A percentile compares a stretch with the other conserved stretches of the same genome.
These are phyloP conservation scores for Phragmatobia fuliginosa DNA, from an alignment of 2,888 invertebrate species.

Conservation along the genomic window DNA sequence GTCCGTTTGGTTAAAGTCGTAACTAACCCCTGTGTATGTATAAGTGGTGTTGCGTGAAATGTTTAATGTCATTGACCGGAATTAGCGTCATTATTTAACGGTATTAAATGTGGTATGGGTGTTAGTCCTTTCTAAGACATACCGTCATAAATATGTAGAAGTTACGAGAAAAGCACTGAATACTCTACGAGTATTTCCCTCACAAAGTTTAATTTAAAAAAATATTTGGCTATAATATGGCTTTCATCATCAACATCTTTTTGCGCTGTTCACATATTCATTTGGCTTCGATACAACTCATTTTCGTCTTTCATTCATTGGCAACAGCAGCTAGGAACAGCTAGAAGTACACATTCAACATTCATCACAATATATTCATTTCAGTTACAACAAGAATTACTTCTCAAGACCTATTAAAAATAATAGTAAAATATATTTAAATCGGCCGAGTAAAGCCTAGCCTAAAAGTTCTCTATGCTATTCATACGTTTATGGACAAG, in stretches of 20 bases:
- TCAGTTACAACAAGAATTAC: too few relatives aligned
- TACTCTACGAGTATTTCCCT: neutral
- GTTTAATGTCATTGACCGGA: constrained; percentile 66
- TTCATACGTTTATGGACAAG: too few relatives aligned
- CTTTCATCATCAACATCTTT: neutral
- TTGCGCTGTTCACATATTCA: too few relatives aligned
- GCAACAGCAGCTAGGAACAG: too few relatives aligned
- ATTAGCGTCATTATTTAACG: constrained; percentile 35
- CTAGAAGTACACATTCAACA: too few relatives aligned
- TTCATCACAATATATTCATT: too few relatives aligned
- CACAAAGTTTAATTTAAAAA: neutral
- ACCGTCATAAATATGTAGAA: constrained; percentile 6
- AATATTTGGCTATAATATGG: neutral
- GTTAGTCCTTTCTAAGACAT: constrained; percentile 9
- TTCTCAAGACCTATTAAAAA: too few relatives aligned
- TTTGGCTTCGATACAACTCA: too few relatives aligned
- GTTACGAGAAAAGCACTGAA: constrained; percentile 6
- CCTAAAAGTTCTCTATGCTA: too few relatives aligned
- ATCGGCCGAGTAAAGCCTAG: too few relatives aligned
- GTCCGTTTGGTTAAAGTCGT: constrained; percentile 30
- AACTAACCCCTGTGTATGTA: constrained; percentile 51
- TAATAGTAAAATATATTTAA: too few relatives aligned
- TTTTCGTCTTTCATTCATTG: neutral
- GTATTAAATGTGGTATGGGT: constrained; percentile 26
- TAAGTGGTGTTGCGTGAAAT: constrained; percentile 63